Evolutionary conservation across 2,113 vertebrate species (phyloP), one percentile per base, ranked within the genome.

Genomic region (Hemibagrus wyckioides): DNA sequence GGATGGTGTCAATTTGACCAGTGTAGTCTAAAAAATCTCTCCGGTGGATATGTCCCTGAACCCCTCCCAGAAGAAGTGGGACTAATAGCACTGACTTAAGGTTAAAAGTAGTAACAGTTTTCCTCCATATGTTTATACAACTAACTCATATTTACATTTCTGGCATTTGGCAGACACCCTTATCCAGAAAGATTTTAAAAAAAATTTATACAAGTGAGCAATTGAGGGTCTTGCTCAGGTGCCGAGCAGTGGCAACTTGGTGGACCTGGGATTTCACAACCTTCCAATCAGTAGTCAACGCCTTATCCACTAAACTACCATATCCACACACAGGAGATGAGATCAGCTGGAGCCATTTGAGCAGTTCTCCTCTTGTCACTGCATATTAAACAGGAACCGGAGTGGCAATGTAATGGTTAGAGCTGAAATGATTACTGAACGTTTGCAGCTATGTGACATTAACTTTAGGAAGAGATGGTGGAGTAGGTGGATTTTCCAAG

Each of bases 301-400:
- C n/a, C n/a, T n/a, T n/a, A n/a, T n/a, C n/a, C n/a, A n/a, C n/a
- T n/a, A n/a, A n/a, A n/a, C n/a, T n/a, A n/a, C n/a, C n/a, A n/a
- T n/a, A n/a, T 30, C 54, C 61, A 80, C 73, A 39, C 71, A 83
- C 71, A 76, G 71, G 83, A 82, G 41, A 85, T 76, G 80, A 82
- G 67, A 59, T 87, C 75, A 87, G 77, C 48, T 36, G 77, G 36
- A 86, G 50, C 17, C 21, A 19, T 87, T 86, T 79, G n/a, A 25
- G 33, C 30, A 59, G 56, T 61, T 76, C 86, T 83, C 56, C 81
- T 80, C 80, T 79, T 85, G 85, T 87, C 65, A 86, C 81, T 59
- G 65, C 84, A 69, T 79, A 85, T 88, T 85, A 61, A 67, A 71
- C 69, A 61, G 84, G 81, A 88, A 84, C 88, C 87, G 80, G 33